Evolutionary conservation across 1,140 invertebrate genomes (phyloP).

Genomic region (Listronotus oregonensis): DNA sequence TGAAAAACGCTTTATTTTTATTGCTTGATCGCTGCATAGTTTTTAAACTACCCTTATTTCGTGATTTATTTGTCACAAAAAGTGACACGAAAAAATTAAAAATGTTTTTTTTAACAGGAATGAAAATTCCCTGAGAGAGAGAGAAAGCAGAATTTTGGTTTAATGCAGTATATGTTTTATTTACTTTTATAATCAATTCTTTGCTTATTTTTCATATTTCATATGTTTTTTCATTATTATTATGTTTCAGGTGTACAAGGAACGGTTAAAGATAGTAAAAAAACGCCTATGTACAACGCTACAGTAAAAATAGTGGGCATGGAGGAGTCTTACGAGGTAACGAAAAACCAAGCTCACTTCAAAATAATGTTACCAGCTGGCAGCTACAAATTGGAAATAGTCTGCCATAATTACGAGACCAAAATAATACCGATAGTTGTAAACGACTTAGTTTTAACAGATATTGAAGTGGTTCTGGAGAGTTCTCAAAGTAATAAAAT

Average conservation of each 20-base stretch:
- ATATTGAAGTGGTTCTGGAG: constrained; percentile 20
- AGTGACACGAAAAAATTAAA: too few species aligned
- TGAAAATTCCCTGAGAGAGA: too few species aligned
- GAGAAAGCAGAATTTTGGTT: too few species aligned
- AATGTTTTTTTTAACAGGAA: too few species aligned
- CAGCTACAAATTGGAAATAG: constrained; percentile 64
- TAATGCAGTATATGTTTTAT: too few species aligned
- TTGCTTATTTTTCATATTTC: too few species aligned
- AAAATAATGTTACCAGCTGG: constrained; percentile 70
- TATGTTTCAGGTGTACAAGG: constrained; percentile 70
- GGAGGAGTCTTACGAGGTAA: constrained; percentile 64
- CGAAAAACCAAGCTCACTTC: constrained; percentile 70
- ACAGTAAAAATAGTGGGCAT: constrained; percentile 66
- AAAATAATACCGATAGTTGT: constrained; percentile 56
- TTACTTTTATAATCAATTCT: too few species aligned
- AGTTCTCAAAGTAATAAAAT: not conserved
- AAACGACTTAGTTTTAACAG: constrained; percentile 20
- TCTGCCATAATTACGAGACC: constrained; percentile 63
- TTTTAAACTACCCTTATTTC: too few species aligned
- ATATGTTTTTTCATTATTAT: too few species aligned
- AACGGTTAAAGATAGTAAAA: constrained; percentile 65
- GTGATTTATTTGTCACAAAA: too few species aligned
- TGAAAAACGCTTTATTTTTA: too few species aligned
- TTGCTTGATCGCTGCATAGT: too few species aligned
- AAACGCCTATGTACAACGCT: constrained; percentile 72